Base-by-base conservation (phyloP, 35 echinoderm and acorn worm genomes). In the Ophioderma brevispina region DNA sequence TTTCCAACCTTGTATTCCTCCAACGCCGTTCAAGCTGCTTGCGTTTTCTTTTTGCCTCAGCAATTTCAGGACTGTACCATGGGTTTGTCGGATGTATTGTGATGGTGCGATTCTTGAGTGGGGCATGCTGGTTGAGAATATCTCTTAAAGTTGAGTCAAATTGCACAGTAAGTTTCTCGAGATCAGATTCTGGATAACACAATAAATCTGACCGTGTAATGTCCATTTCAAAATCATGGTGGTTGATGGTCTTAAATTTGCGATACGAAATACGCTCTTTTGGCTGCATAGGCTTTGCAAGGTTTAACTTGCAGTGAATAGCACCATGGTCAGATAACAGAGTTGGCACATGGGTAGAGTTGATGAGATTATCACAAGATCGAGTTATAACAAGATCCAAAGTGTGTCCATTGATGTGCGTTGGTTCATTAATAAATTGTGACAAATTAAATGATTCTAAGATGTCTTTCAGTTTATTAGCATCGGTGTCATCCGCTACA, bases 261-360 rank as follows among this genome's bases (percentile, higher is more conserved):
- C 78, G 34, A 80, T 70, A 70, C 1, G 59, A 25, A 30, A 70
- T 30, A 3, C 15, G 28, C 17, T 70, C 1, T 70, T 70, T 70
- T 8, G 28, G 15, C 17, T 70, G 25, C 39, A 13, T 83, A 14
- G 88, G 88, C 33, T 84, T 82, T 28, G 80, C 34, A 36, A 90
- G 37, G 39, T n/a, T 79, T 30, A 90, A 38, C 10, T 43, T 76
- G 31, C 80, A 77, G 36, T 55, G 63, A 50, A 84, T 33, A 35
- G 80, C 88, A 43, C 79, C 28, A 35, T 90, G 88, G 38, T 90
- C 88, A 31, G 79, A 83, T 6, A 90, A 31, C 14, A 37, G 38
- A 11, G 35, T 34, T 82, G 37, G 55, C 1, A 81, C 32, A 25
- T 5, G 46, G 23, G 52, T 50, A 15, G 46, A 56, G 31, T 23